These are phyloP conservation scores for Micropoecilia bifurca DNA, from an alignment of 2,797 vertebrate species.

Conservation along the genomic window DNA sequence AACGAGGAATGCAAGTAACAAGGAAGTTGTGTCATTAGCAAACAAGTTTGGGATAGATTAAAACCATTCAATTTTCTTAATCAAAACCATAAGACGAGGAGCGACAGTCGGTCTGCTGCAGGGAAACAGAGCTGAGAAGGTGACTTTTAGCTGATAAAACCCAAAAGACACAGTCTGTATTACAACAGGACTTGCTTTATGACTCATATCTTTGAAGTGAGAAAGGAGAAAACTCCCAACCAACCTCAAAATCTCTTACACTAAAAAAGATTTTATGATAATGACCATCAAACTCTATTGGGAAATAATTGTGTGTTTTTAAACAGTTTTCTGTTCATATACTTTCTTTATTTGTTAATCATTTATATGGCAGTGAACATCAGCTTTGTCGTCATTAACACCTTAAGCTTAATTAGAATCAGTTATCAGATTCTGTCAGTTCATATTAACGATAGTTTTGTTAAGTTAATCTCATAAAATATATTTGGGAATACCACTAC, in stretches of 20 bases:
- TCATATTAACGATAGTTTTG: background rate
- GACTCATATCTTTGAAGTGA: slow-evolving; percentile 1
- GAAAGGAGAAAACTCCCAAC: slow-evolving; percentile 6
- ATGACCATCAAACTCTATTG: background rate
- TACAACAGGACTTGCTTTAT: background rate
- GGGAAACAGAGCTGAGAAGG: background rate
- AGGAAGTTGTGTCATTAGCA: slow-evolving; percentile 44
- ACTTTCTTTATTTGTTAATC: background rate
- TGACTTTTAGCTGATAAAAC: background rate
- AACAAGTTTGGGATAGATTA: slow-evolving; percentile 37
- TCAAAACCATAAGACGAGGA: slow-evolving; percentile 40
- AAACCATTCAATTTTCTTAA: slow-evolving; percentile 37
- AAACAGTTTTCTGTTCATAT: background rate
- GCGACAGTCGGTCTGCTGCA: slow-evolving; percentile 16
- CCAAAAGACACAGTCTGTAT: background rate
- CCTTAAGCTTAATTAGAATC: background rate
- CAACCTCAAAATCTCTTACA: background rate
- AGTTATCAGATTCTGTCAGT: background rate
- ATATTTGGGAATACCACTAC: background rate
- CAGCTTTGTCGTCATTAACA: background rate
- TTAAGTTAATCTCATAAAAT: background rate
- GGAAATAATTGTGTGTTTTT: slow-evolving; percentile 1
- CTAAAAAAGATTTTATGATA: background rate
- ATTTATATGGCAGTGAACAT: background rate
- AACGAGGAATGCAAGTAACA: slow-evolving; percentile 23